phyloP scores from a whole-genome alignment of 2,113 vertebrate species.

The Trichechus manatus region DNA sequence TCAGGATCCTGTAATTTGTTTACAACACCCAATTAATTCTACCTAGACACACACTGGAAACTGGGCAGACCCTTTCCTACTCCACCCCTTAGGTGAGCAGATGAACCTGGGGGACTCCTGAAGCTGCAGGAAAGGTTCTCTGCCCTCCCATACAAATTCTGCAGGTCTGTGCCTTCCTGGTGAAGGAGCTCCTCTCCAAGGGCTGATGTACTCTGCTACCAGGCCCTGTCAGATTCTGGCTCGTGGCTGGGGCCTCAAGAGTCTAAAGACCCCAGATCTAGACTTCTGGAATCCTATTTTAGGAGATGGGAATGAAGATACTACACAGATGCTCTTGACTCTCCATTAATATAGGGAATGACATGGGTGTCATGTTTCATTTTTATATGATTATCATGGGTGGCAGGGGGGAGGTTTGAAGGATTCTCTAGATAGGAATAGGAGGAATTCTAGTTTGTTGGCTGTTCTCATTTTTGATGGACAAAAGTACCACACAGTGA shows the following conservation, averaged over 20 bases:
- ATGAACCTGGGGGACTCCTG: background rate
- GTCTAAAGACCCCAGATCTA: background rate
- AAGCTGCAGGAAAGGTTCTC: background rate
- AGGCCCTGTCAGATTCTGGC: background rate
- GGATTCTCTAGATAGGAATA: background rate
- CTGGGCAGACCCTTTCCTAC: background rate
- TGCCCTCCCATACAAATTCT: background rate
- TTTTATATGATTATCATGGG: background rate
- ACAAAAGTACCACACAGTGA: background rate
- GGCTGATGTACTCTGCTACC: background rate
- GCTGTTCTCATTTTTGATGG: background rate
- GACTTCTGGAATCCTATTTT: background rate
- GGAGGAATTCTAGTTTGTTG: background rate
- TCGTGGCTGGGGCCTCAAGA: background rate
- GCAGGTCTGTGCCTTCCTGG: background rate
- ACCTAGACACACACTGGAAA: background rate
- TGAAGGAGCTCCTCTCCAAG: background rate
- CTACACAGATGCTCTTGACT: background rate
- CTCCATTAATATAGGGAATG: background rate
- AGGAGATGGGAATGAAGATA: conserved; percentile 7
- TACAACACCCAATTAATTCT: background rate
- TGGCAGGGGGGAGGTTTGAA: no score
- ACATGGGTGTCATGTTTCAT: background rate
- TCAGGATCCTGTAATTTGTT: background rate
- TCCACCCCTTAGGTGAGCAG: background rate